Evolutionary conservation across 2,888 invertebrate genomes (phyloP).

Genomic region (Drosophila mettleri): DNA sequence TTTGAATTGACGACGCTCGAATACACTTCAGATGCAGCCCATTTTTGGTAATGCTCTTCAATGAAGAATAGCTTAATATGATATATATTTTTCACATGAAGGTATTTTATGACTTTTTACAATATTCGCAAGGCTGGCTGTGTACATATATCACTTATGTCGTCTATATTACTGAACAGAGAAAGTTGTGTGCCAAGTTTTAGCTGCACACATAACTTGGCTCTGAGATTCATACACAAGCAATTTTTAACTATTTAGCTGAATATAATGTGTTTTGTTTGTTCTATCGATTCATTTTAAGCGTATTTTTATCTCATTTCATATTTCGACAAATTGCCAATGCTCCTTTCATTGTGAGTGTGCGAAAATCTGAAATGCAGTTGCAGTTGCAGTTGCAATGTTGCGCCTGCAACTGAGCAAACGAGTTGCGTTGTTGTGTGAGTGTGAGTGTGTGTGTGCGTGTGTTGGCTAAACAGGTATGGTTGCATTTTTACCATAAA

Average conservation of each 20-base stretch:
- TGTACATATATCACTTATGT: neutral
- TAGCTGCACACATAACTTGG: neutral
- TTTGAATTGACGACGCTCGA: conserved; percentile 8
- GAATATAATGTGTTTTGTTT: too few species aligned
- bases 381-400: conserved; percentile 69
- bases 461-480: conserved; percentile 78
- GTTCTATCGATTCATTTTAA: neutral
- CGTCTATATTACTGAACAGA: neutral
- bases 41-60: too few species aligned
- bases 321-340: conserved; percentile 6
- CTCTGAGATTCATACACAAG: neutral
- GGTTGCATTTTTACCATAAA: conserved; percentile 81
- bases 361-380: conserved; percentile 61
- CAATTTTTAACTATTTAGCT: neutral
- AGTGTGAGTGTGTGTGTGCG: conserved; percentile 24
- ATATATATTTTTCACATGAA: too few species aligned
- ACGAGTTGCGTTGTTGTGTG: conserved; percentile 55
- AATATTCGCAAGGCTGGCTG: too few species aligned
- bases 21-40: conserved; percentile 22
- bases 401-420: conserved; percentile 62
- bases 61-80: too few species aligned
- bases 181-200: neutral
- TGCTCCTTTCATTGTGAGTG: conserved; percentile 22
- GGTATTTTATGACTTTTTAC: too few species aligned
- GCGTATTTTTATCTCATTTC: too few species aligned